Base-by-base conservation (phyloP, 2,113 vertebrate species). In the cattle (Bos taurus) region DNA sequence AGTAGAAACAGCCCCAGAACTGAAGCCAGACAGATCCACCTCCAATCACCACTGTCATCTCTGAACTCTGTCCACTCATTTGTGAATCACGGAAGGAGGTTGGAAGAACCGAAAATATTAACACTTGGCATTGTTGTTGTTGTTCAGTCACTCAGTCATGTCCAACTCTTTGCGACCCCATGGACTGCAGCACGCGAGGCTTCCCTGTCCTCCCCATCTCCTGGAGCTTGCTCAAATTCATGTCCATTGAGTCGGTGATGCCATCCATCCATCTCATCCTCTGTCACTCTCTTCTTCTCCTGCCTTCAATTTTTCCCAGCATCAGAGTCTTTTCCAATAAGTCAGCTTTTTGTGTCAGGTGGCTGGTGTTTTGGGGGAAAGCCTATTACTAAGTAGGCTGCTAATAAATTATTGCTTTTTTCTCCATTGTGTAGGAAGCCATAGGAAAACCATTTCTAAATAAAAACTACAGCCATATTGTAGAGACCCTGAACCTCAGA, bases 221-320 rank as follows among this genome's bases (percentile, higher is more conserved):
- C 67, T 71, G n/a, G n/a, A 71, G 19, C 11, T 5, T 40, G n/a
- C n/a, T 40, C n/a, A 71, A 40, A 71, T 19, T 40, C n/a, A 71
- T 23, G 67, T 71, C n/a, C n/a, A 23, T 40, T 71, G 67, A 40
- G 5, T 71, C 2, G 0, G 19, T 13, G 67, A 71, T 40, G 67
- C 67, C 67, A 71, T 23, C 67, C 10, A 71, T 40, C n/a, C 67
- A 71, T 71, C n/a, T 71, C 67, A 71, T 71, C 67, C 10, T 40
- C 17, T 0, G 1, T 71, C 5, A 0, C 2, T 4, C 5, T 11
- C 19, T 40, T 40, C n/a, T 71, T 30, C 62, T 64, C 67, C 10
- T 23, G 67, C 19, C 19, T 21, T 71, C 67, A 71, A 11, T 23
- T n/a, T 23, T 71, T 36, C 67, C 67, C n/a, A 71, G n/a, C 67